Conservation (phyloP, 2,888 invertebrate genomes). For the Hoplodrina ambigua region DNA sequence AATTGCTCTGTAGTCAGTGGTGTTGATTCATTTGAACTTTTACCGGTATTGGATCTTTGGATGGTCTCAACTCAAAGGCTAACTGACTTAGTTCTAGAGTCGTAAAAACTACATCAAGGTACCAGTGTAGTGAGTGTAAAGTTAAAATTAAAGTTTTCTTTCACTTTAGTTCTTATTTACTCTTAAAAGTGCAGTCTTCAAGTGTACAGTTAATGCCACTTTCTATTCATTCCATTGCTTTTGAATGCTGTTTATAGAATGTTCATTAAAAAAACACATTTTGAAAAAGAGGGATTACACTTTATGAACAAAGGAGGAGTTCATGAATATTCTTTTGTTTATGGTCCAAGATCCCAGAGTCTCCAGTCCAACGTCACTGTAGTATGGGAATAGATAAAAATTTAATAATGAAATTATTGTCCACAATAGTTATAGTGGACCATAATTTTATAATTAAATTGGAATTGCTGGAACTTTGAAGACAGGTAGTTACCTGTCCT, state of each 20-base stretch:
- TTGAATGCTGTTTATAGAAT: neutral
- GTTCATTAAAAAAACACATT: neutral
- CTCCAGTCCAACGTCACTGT: no score
- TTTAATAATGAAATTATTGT: no score
- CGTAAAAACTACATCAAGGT: constrained; percentile 17
- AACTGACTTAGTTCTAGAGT: constrained; percentile 8
- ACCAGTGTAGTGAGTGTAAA: neutral
- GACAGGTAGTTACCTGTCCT: no score
- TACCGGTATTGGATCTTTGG: constrained; percentile 1
- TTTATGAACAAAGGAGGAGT: no score
- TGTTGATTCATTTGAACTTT: constrained; percentile 24
- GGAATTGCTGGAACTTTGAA: no score
- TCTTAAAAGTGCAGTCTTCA: neutral
- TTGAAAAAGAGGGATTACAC: neutral
- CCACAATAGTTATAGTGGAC: no score
- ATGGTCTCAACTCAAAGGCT: constrained; percentile 22
- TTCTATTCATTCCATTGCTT: neutral
- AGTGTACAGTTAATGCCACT: neutral
- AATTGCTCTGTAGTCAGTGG: constrained; percentile 1
- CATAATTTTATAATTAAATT: no score
- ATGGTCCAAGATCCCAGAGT: no score
- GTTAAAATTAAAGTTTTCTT: constrained; percentile 22
- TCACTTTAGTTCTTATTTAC: constrained; percentile 9
- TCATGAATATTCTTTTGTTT: no score
- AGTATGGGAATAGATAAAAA: no score